Base-by-base conservation (phyloP, 1,140 invertebrate genomes). In the Aphelenchoides avenae region DNA sequence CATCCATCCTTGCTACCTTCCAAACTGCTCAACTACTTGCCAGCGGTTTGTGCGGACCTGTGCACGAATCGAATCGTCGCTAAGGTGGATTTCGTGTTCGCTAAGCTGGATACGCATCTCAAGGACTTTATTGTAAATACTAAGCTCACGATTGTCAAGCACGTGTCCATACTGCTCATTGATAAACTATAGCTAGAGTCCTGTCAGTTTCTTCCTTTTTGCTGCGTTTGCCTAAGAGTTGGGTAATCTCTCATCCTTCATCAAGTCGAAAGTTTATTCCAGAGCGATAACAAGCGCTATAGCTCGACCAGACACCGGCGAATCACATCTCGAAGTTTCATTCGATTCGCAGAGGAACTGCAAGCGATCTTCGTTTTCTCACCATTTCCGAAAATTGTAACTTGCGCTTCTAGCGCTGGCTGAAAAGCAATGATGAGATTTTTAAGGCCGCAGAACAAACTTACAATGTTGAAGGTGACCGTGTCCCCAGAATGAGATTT, bases 331-430 rank as follows among this genome's bases (percentile, higher is more conserved):
- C 24, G 56, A 2, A 57, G 41, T 30, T 61, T 37, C n/a, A 20
- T 20, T 18, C 55, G 22, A 15, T 41, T 26, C 6, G 36, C 55
- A 22, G 3, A n/a, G 5, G 34, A 44, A 20, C 31, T 22, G 29
- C 55, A 57, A 42, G 9, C 22, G 1, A 57, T 61, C 20, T 29
- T 54, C 6, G n/a, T 13, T 4, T 15, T 57, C 2, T 7, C n/a
- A 5, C 50, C 55, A 48, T 40, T 31, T 11, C n/a, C 31, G 26
- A 7, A 30, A 26, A 57, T 57, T 9, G 20, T 7, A 29, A 57
- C 26, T 57, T 57, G 20, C 1, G 55, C 56, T 18, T 57, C 22
- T 13, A 57, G 36, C 4, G 33, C 4, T 4, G 55, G 55, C 52
- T 55, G 27, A 58, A 55, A 55, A n/a, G 13, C 7, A 37, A 50